Evolutionary conservation across 2,888 invertebrate genomes (phyloP).

Genomic region (Archips crataeganus): DNA sequence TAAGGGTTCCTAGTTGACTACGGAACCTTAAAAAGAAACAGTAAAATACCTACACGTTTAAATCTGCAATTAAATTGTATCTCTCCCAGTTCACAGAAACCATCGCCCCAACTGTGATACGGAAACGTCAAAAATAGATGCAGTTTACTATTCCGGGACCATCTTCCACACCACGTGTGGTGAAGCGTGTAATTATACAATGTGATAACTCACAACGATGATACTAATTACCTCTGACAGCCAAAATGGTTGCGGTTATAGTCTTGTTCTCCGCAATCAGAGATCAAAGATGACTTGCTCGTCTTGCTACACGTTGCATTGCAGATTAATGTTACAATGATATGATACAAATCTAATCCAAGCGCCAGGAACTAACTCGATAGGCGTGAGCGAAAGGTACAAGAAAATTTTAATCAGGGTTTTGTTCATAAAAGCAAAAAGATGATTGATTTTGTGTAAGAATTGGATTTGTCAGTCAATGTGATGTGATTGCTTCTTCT

Average conservation of each 20-base stretch:
- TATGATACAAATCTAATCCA: constrained; percentile 30
- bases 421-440: constrained; percentile 6
- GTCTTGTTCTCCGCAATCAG: constrained; percentile 11
- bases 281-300: constrained; percentile 32
- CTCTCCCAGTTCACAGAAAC: not conserved
- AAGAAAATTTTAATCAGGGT: constrained; percentile 8
- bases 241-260: constrained; percentile 32
- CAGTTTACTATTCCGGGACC: constrained; percentile 16
- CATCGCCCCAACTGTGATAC: not conserved
- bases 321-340: constrained; percentile 39
- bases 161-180: constrained; percentile 26
- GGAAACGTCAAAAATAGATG: constrained; percentile 13
- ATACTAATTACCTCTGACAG: constrained; percentile 39
- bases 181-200: constrained; percentile 31
- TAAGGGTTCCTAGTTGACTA: no score
- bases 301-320: constrained; percentile 22
- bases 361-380: constrained; percentile 13
- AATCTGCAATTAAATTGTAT: not conserved
- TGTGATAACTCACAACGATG: constrained; percentile 19
- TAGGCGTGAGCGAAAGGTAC: constrained; percentile 2
- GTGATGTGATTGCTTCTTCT: not conserved
- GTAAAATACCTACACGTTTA: not conserved
- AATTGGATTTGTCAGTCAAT: not conserved
- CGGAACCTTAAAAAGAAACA: no score
- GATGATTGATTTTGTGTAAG: constrained; percentile 5